Conservation (phyloP, 2,797 vertebrate species). For the Mus minutoides region DNA sequence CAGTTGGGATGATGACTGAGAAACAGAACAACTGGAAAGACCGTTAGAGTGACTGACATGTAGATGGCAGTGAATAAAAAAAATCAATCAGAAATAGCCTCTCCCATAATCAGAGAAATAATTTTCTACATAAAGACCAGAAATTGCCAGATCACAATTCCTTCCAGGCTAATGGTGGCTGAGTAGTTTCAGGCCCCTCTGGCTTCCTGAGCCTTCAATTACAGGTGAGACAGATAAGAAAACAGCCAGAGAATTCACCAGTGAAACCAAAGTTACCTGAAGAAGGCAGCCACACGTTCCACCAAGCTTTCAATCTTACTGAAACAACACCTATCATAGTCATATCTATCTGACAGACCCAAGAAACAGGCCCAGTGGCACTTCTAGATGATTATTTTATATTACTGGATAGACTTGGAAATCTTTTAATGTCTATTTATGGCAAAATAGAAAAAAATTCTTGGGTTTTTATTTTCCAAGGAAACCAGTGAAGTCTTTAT, state of each 20-base stretch:
- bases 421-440: neutral
- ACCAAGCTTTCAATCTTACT: neutral
- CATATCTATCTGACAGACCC: neutral
- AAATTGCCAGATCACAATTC: neutral
- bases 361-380: neutral
- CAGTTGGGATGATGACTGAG: neutral
- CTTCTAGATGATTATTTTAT: neutral
- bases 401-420: conserved; percentile 20
- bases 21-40: neutral
- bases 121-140: neutral
- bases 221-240: neutral
- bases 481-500: neutral
- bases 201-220: neutral
- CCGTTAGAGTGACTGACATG: neutral
- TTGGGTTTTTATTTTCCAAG: conserved; percentile 13
- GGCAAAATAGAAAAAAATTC: neutral
- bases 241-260: neutral
- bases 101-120: neutral
- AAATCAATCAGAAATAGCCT: neutral
- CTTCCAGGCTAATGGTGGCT: neutral
- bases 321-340: neutral
- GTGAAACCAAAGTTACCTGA: neutral
- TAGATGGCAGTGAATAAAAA: neutral
- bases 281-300: neutral
- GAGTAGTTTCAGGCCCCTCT: neutral